phyloP scores from a whole-genome alignment of 2,888 invertebrate species.

The Sisyra nigra region DNA sequence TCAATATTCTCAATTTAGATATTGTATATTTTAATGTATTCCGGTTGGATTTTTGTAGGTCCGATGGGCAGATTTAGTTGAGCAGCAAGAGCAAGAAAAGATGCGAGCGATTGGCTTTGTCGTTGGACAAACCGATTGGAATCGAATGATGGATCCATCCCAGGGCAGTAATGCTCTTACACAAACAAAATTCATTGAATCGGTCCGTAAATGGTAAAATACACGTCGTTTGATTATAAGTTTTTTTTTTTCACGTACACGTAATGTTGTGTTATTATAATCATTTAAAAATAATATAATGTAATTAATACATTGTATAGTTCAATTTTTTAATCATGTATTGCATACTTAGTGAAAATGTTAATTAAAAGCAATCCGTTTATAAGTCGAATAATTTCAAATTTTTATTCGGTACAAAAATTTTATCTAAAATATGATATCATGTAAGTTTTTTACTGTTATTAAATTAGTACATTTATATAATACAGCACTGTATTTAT shows the following conservation, averaged over 20 bases:
- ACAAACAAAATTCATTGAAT: slow-evolving; percentile 82
- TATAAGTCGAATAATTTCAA: too few relatives aligned
- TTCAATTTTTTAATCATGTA: neutral
- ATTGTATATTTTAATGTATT: neutral
- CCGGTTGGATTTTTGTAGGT: slow-evolving; percentile 41
- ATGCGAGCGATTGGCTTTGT: slow-evolving; percentile 93
- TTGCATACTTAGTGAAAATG: neutral
- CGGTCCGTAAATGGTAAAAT: slow-evolving; percentile 4
- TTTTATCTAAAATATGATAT: too few relatives aligned
- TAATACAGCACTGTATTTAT: too few relatives aligned
- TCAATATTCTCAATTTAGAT: slow-evolving; percentile 26
- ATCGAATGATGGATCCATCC: slow-evolving; percentile 83
- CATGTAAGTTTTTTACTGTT: too few relatives aligned
- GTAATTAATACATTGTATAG: neutral
- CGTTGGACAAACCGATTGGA: slow-evolving; percentile 94
- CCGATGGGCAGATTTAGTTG: slow-evolving; percentile 96
- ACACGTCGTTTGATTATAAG: neutral
- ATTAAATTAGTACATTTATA: too few relatives aligned
- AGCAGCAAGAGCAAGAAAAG: slow-evolving; percentile 77
- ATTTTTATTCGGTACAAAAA: too few relatives aligned
- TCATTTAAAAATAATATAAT: neutral
- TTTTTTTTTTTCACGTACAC: neutral
- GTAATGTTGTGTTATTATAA: neutral
- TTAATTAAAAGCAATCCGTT: too few relatives aligned
- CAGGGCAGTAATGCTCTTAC: slow-evolving; percentile 81